A percentile compares a stretch with the other conserved stretches of the same genome.
These are phyloP conservation scores for Drosophila nannoptera DNA, from an alignment of 1,140 invertebrate species.

Conservation along the genomic window DNA sequence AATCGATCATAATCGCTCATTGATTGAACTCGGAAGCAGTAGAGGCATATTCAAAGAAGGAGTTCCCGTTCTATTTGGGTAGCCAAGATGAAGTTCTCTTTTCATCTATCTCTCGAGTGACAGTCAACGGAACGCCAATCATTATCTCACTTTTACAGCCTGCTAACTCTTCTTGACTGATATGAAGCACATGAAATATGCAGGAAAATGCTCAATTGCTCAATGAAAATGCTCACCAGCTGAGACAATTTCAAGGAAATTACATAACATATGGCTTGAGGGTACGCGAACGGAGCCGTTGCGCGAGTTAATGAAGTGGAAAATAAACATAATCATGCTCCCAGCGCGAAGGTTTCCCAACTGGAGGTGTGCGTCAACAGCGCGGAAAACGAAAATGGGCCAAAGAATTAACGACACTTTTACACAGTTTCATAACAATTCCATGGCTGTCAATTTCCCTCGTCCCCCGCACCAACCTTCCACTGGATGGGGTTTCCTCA, in stretches of 20 bases:
- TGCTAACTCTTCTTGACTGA: slow-evolving; percentile 59
- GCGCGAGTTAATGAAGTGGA: slow-evolving; percentile 71
- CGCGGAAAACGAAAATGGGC: slow-evolving; percentile 67
- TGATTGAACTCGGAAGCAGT: neutral
- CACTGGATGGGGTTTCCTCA: no score
- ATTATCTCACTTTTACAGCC: neutral
- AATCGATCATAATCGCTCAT: neutral
- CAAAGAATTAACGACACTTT: slow-evolving; percentile 57
- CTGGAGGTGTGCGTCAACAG: slow-evolving; percentile 28
- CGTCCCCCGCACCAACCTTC: neutral
- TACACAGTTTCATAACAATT: slow-evolving; percentile 57
- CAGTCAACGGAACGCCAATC: slow-evolving; percentile 31
- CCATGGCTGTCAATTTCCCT: neutral
- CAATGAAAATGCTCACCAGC: slow-evolving; percentile 38
- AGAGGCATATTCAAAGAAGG: neutral
- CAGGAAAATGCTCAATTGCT: slow-evolving; percentile 19
- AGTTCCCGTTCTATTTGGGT: no score
- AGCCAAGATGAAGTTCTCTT: no score
- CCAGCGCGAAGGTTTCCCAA: slow-evolving; percentile 9
- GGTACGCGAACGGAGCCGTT: slow-evolving; percentile 44
- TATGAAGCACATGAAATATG: slow-evolving; percentile 41
- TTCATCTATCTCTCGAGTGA: neutral
- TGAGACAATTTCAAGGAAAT: slow-evolving; percentile 68
- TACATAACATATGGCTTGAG: slow-evolving; percentile 59
- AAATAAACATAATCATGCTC: slow-evolving; percentile 66